Evolutionary conservation across 2,113 vertebrate species (phyloP), one percentile per base, ranked within the genome.

Genomic region (Pungitius pungitius): DNA sequence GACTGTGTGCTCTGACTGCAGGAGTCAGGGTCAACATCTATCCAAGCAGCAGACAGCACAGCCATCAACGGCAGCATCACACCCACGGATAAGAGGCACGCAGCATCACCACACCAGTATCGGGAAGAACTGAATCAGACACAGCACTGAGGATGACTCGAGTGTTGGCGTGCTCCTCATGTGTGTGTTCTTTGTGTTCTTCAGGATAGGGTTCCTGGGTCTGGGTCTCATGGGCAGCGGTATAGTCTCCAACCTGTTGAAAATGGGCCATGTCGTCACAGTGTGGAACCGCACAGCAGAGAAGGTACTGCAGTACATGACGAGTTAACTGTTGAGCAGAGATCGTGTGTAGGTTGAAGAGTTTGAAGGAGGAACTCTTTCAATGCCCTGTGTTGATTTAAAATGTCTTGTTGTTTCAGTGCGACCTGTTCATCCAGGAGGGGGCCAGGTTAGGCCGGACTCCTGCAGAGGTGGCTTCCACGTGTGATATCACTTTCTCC

Each of bases 241-340:
- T 42, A 97, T 99, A 0, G 98, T 99, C 68, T 97, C 96, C 84
- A 99, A 99, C 89, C 93, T 99, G 64, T 90, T 99, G 78, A 99
- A 99, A 93, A 98, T 98, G 97, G 97, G 98, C 51, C 98, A 99
- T 73, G 94, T 96, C 0, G 97, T 99, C 69, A 99, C 97, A 0
- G 98, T 99, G 82, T 99, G 98, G 97, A 99, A 99, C 90, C 94
- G 97, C 84, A 99, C 98, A 26, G 97, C 96, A 1, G 97, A 99
- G 86, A 99, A 99, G 95, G 98, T 99, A 93, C 15, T 1, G 3
- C 8, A 13, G 42, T 10, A 6, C 7, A 26, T 13, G 52, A 11
- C 35, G 13, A 47, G 10, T 52, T 4, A 30, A 30, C 30, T 5
- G 30, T 5, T 30, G 6, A 30, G 30, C 30, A 30, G n/a, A n/a